Conservation (phyloP, 1,140 invertebrate genomes). For the Gonioctena quinquepunctata region DNA sequence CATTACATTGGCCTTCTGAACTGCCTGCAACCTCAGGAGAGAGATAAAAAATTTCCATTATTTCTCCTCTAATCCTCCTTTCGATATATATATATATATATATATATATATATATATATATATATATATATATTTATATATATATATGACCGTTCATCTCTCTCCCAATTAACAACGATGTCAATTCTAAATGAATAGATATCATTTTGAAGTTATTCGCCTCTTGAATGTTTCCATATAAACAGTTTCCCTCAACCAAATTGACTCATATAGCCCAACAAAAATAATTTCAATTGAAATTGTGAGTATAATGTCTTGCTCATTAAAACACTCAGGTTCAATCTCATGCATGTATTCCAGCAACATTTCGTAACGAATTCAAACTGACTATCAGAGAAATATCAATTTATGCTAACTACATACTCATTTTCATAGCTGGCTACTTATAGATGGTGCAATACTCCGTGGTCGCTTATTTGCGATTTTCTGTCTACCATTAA, state of each 20-base stretch:
- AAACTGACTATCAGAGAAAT: slow-evolving; percentile 38
- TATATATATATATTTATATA: no score
- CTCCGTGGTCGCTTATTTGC: slow-evolving; percentile 35
- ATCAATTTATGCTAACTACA: slow-evolving; percentile 43
- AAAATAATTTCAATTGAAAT: slow-evolving; percentile 17
- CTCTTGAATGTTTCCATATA: neutral
- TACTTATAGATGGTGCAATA: slow-evolving; percentile 40
- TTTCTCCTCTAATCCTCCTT: no score
- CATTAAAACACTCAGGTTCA: slow-evolving; percentile 24
- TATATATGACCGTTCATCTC: no score
- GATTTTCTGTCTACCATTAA: slow-evolving; percentile 35
- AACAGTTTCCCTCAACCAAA: neutral
- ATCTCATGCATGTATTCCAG: slow-evolving; percentile 27
- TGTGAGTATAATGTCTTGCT: slow-evolving; percentile 6
- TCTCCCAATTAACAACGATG: no score
- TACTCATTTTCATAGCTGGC: slow-evolving; percentile 40
- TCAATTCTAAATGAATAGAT: no score
- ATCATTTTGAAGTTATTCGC: neutral
- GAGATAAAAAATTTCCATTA: no score
- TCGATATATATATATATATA: no score
- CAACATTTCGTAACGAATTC: slow-evolving; percentile 27
- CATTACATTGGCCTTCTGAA: no score
- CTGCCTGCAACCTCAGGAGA: no score
- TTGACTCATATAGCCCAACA: neutral
- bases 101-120: no score